Base-by-base conservation (phyloP, 1,140 invertebrate species). In the Brachionus asplanchnoidis region DNA sequence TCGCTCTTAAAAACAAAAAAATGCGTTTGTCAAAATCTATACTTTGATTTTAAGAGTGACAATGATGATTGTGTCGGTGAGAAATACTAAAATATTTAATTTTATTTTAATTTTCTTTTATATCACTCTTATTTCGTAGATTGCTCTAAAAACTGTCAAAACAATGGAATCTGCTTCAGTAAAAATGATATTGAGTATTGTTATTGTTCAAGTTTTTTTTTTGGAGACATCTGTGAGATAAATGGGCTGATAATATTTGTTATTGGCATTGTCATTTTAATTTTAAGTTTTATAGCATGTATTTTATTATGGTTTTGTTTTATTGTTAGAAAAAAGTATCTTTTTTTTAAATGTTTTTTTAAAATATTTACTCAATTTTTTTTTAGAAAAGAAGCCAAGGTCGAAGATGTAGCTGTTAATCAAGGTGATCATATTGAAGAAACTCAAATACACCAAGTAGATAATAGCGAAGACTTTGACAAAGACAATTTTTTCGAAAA, bases 171-270 rank as follows among this genome's bases (percentile, higher is more conserved):
- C 7, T 77, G 73, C 11, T 44, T 14, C 20, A 20, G 4, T 14
- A 46, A 77, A 8, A 77, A 77, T n/a, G 26, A 20, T 12, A 50
- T 26, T 0, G 73, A 77, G 26, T 77, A 26, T 26, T 77, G 73
- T 28, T 77, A 77, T 50, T 77, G 73, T 50, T 14, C 73, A 23
- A 46, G 73, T 28, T 77, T 36, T 23, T 77, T 77, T 77, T 77
- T 77, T 28, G 73, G 73, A 50, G 73, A 77, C 23, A 8, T 7
- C 12, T 77, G 73, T 50, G 17, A 77, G 23, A 77, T 77, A 28
- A 77, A 77, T 77, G 73, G 73, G 9, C 42, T 77, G 44, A 28
- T 77, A 4, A 28, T 77, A 11, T 36, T 77, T 14, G 44, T 36
- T 53, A 36, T 77, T 26, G 73, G 73, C 23, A 50, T 50, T 26